phyloP scores from a whole-genome alignment of 2,113 vertebrate species.

The Boulengeromyrus knoepffleri region DNA sequence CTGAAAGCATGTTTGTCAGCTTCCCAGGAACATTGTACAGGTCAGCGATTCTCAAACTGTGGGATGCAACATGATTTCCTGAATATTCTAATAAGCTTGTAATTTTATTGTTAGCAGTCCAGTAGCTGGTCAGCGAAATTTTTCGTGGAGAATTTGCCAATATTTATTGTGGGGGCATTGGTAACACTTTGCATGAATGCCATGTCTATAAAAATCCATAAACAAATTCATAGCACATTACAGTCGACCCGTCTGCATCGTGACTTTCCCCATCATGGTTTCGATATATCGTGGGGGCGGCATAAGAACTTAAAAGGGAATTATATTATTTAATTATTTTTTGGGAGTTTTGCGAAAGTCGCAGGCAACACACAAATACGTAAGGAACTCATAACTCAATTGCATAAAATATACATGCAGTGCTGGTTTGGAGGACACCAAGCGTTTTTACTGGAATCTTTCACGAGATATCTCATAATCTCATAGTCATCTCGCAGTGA shows the following conservation, averaged over 20 bases:
- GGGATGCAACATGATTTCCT: background rate
- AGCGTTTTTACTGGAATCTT: background rate
- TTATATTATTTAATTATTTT: background rate
- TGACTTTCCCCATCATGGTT: background rate
- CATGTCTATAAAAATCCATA: background rate
- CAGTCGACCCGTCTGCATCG: background rate
- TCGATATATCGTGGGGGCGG: background rate
- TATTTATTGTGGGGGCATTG: background rate
- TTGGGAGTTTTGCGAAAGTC: background rate
- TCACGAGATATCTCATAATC: background rate
- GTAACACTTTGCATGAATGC: background rate
- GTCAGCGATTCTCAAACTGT: background rate
- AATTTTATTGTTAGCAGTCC: background rate
- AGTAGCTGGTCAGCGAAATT: background rate
- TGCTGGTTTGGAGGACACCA: background rate
- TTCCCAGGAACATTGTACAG: background rate
- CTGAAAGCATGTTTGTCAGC: background rate
- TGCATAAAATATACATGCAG: background rate
- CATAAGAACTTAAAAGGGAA: background rate
- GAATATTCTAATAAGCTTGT: background rate
- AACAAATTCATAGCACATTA: background rate
- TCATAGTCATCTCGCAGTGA: background rate
- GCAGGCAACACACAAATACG: background rate
- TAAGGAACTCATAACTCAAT: background rate
- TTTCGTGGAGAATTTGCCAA: background rate